Base-by-base conservation (phyloP, 2,797 vertebrate genomes). In the Nannoperca obscura region DNA sequence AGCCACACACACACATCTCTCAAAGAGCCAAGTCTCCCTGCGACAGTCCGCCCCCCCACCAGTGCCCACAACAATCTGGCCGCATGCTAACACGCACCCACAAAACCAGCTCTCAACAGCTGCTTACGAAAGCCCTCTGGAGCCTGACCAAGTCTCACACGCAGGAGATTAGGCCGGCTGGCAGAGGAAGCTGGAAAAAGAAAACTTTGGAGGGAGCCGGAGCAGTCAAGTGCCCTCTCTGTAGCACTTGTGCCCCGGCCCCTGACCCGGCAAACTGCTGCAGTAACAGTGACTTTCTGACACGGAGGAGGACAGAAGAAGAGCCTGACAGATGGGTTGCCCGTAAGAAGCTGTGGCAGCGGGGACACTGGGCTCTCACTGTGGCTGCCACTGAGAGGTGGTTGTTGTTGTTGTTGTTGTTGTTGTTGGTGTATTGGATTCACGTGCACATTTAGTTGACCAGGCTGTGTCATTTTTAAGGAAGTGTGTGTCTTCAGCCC, bases 101-200 rank as follows among this genome's bases (percentile, higher is more conserved):
- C 85, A 90, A 90, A 91, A 89, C 86, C 90, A 82, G 85, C 90
- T 74, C 88, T 86, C 81, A 85, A 36, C 91, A 87, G 90, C 92
- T 92, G 90, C 92, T 90, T 82, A 80, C 80, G 14, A 80, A 87
- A 86, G 81, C 79, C 83, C 80, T 60, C 82, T 20, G 80, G 80
- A 87, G 77, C 88, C 76, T 72, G 85, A 85, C 83, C 79, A 63
- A 81, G 65, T 60, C 76, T 71, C 61, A 49, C 82, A 71, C 80
- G 66, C 83, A 86, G 19, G 59, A 50, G 57, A 72, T 19, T 76
- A 69, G 34, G 61, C 71, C 55, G 47, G 3, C 38, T 57, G 78
- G 70, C 73, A 42, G 59, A 77, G 12, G 66, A 69, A 40, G 74
- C 71, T 50, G 66, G 74, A 74, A 71, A 82, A 64, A 54, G 34